Evolutionary conservation across 2,113 vertebrate species (phyloP).

Genomic region (Engystomops pustulosus): DNA sequence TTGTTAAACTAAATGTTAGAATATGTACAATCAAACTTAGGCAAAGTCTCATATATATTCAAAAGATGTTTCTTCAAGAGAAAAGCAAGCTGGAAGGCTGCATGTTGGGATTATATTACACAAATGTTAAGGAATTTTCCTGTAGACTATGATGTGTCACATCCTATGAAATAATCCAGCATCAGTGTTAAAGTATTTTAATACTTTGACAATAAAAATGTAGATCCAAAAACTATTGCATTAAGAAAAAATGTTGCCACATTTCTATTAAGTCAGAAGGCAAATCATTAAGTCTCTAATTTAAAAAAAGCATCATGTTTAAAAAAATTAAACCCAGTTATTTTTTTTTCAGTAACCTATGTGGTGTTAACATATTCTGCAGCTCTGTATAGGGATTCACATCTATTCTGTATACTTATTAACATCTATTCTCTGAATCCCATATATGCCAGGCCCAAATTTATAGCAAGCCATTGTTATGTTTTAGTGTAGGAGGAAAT

Average conservation of each 20-base stretch:
- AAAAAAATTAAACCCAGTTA: no score
- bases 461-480: no score
- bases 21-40: not conserved
- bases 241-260: not conserved
- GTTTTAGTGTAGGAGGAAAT: no score
- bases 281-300: not conserved
- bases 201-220: constrained; percentile 9
- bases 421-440: no score
- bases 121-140: constrained; percentile 43
- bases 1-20: no score
- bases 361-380: no score
- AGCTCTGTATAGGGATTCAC: not conserved
- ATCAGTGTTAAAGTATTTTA: constrained; percentile 28
- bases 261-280: not conserved
- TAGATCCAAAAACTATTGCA: not conserved
- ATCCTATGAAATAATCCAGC: constrained; percentile 44
- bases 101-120: constrained; percentile 44
- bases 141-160: constrained; percentile 35
- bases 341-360: not conserved
- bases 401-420: no score
- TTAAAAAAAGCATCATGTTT: no score
- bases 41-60: not conserved
- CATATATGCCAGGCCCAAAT: no score
- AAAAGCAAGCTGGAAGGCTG: constrained; percentile 12
- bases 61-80: not conserved